phyloP scores from a whole-genome alignment of 2,888 invertebrate species.

The Magallana nippona region DNA sequence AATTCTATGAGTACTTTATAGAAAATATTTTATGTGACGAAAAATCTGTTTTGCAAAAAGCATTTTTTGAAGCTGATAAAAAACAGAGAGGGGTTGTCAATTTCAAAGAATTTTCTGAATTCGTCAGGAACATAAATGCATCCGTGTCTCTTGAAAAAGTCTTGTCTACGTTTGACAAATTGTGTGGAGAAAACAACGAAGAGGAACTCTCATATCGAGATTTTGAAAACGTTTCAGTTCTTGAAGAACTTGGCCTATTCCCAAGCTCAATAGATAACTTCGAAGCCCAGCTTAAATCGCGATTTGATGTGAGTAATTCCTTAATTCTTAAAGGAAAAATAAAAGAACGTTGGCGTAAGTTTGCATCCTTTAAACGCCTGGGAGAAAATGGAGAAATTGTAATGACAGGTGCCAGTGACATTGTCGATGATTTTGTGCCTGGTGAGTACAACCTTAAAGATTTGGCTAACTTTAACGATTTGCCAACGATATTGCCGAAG shows the following conservation, averaged over 20 bases:
- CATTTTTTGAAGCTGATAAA: conserved; percentile 56
- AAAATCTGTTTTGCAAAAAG: conserved; percentile 47
- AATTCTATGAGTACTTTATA: conserved; percentile 55
- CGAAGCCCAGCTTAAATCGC: conserved; percentile 41
- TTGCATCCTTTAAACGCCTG: conserved; percentile 52
- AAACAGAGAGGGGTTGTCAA: conserved; percentile 53
- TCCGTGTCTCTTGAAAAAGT: conserved; percentile 45
- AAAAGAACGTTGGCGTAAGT: conserved; percentile 54
- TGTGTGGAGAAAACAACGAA: conserved; percentile 36
- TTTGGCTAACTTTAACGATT: conserved; percentile 55
- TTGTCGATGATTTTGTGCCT: conserved; percentile 54
- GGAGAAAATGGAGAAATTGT: conserved; percentile 52
- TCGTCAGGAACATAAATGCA: conserved; percentile 49
- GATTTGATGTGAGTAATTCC: conserved; percentile 45
- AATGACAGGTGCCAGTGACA: conserved; percentile 54
- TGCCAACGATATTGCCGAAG: conserved; percentile 53
- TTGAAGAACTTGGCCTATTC: conserved; percentile 28
- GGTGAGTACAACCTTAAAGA: conserved; percentile 57
- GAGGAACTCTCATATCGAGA: conserved; percentile 52
- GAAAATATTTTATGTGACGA: conserved; percentile 40
- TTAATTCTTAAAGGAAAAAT: conserved; percentile 49
- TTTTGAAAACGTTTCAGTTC: conserved; percentile 41
- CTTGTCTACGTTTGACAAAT: conserved; percentile 49
- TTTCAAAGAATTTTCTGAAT: conserved; percentile 58
- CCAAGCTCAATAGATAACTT: conserved; percentile 21